Conservation (phyloP, 2,797 vertebrate genomes). For the Cetoscarus ocellatus region DNA sequence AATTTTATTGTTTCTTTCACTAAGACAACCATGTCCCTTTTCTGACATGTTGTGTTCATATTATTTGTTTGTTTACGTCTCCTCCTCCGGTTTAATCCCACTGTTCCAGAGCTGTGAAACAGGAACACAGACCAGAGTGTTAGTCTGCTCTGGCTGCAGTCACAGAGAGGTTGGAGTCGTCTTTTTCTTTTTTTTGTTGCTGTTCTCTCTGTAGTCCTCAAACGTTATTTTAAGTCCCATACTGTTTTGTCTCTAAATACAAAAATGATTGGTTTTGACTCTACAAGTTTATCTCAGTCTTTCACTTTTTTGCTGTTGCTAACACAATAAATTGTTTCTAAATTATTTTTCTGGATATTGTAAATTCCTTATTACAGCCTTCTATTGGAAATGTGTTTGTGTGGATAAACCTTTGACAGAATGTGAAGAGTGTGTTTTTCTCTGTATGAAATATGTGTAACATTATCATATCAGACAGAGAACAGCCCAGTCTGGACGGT, state of each 20-base stretch:
- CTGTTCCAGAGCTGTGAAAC: slow-evolving; percentile 16
- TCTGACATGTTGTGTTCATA: background rate
- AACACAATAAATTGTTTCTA: slow-evolving; percentile 66
- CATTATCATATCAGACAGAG: slow-evolving; percentile 31
- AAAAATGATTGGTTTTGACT: slow-evolving; percentile 8
- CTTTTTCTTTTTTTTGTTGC: slow-evolving; percentile 17
- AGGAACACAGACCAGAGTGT: background rate
- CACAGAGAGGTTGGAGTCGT: slow-evolving; percentile 2
- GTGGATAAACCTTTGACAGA: background rate
- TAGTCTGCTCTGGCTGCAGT: slow-evolving; percentile 2
- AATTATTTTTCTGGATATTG: slow-evolving; percentile 15
- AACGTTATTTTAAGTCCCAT: background rate
- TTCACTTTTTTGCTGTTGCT: slow-evolving; percentile 26
- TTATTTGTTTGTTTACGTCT: slow-evolving; percentile 3
- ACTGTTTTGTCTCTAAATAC: slow-evolving; percentile 27
- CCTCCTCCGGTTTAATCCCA: background rate
- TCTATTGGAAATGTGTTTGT: background rate
- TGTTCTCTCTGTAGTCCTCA: background rate
- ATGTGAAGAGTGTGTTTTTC: slow-evolving; percentile 3
- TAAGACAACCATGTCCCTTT: background rate
- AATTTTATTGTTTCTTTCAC: slow-evolving; percentile 14
- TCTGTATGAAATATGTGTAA: slow-evolving; percentile 38
- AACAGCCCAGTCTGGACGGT: slow-evolving; percentile 15
- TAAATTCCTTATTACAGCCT: slow-evolving; percentile 8
- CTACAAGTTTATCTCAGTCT: slow-evolving; percentile 40